Evolutionary conservation across 2,888 invertebrate genomes (phyloP).

Genomic region (Spodoptera picta): DNA sequence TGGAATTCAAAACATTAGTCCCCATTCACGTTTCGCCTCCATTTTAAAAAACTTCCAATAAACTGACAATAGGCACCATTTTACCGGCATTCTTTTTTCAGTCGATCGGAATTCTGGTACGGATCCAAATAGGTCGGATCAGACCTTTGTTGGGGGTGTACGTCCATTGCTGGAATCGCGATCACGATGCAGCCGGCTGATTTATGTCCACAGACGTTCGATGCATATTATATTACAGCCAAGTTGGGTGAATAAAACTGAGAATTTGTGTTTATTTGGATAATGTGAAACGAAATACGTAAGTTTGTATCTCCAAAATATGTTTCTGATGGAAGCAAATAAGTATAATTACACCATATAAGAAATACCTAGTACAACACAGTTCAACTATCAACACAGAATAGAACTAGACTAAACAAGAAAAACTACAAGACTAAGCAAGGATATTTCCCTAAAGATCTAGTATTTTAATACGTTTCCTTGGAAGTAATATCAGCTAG

Average conservation of each 20-base stretch:
- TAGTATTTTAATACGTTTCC: not conserved
- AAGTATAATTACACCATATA: too few species aligned
- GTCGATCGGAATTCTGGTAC: slow-evolving; percentile 60
- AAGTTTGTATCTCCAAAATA: not conserved
- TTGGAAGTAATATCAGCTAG: slow-evolving; percentile 17
- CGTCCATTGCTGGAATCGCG: slow-evolving; percentile 52
- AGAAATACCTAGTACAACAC: too few species aligned
- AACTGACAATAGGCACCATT: slow-evolving; percentile 49
- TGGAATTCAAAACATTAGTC: slow-evolving; percentile 41
- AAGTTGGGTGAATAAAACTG: not conserved
- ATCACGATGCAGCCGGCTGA: slow-evolving; percentile 51
- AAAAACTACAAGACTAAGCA: not conserved
- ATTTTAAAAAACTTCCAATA: slow-evolving; percentile 52
- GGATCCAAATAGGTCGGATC: slow-evolving; percentile 66
- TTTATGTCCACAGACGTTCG: slow-evolving; percentile 36
- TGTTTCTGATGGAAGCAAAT: not conserved
- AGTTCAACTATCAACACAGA: too few species aligned
- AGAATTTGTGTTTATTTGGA: too few species aligned
- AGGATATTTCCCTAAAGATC: not conserved
- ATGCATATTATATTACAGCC: slow-evolving; percentile 25
- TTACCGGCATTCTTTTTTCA: slow-evolving; percentile 50
- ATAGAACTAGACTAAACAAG: not conserved
- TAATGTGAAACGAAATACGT: too few species aligned
- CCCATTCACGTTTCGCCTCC: slow-evolving; percentile 19
- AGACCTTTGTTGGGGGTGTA: slow-evolving; percentile 54